A percentile compares a stretch with the other conserved stretches of the same genome.
These are phyloP conservation scores for Cyrtodaria siliqua DNA, from an alignment of 2,888 invertebrate species.

Conservation along the genomic window DNA sequence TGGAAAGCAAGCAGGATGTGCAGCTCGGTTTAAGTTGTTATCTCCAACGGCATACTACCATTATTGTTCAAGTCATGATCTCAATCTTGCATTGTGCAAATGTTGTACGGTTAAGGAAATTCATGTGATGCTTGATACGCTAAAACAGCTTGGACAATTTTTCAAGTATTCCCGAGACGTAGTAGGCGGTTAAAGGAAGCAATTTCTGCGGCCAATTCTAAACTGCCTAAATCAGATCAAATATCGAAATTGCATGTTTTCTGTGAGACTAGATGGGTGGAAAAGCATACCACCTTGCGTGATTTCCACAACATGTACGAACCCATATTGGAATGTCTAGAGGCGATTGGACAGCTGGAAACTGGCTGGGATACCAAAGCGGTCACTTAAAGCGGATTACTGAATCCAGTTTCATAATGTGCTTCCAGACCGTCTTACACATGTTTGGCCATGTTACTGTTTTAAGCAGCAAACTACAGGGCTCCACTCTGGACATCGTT, in stretches of 20 bases:
- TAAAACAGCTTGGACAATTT: constrained; percentile 52
- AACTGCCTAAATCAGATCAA: constrained; percentile 15
- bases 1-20: constrained; percentile 47
- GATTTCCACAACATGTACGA: constrained; percentile 34
- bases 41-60: constrained; percentile 37
- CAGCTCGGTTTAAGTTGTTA: constrained; percentile 19
- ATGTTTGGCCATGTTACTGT: constrained; percentile 25
- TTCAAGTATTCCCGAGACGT: constrained; percentile 60
- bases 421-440: constrained; percentile 37
- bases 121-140: constrained; percentile 45
- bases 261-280: constrained; percentile 45
- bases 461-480: constrained; percentile 39
- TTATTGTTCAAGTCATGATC: constrained; percentile 45
- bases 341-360: constrained; percentile 31
- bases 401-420: constrained; percentile 29
- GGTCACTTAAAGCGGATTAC: constrained; percentile 33
- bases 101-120: constrained; percentile 39
- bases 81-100: constrained; percentile 46
- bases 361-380: constrained; percentile 41
- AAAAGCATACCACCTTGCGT: constrained; percentile 30
- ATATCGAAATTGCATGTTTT: constrained; percentile 35
- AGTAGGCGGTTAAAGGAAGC: constrained; percentile 36
- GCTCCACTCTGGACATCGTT: constrained; percentile 35
- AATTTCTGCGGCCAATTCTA: constrained; percentile 18
- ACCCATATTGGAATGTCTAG: constrained; percentile 28